These are phyloP conservation scores for Melipona quadrifasciata DNA, from an alignment of 1,140 invertebrate genomes.

Conservation along the genomic window DNA sequence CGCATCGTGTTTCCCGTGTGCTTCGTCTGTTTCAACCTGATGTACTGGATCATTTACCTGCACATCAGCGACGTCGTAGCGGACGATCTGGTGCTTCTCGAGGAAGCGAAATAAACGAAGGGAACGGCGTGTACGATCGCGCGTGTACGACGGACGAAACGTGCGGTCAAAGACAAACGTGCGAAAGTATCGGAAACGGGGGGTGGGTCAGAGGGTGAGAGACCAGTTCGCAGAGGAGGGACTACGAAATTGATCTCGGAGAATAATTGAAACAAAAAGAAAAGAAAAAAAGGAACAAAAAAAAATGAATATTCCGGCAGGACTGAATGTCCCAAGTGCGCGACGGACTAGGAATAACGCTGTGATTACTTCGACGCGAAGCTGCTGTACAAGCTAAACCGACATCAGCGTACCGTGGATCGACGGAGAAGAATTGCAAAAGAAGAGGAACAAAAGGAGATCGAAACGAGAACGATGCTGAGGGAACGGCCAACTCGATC, in stretches of 20 bases:
- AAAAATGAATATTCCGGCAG: slow-evolving; percentile 3
- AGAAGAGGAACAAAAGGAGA: slow-evolving; percentile 3
- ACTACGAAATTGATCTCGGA: background rate
- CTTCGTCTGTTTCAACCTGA: slow-evolving; percentile 98
- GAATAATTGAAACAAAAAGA: too few relatives aligned
- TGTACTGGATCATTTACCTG: slow-evolving; percentile 99
- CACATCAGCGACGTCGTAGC: slow-evolving; percentile 97
- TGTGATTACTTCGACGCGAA: slow-evolving; percentile 37
- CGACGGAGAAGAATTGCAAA: background rate
- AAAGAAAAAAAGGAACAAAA: background rate
- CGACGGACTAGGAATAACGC: slow-evolving; percentile 31
- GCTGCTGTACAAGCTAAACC: slow-evolving; percentile 13
- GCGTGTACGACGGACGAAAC: slow-evolving; percentile 9
- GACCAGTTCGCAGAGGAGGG: slow-evolving; percentile 2
- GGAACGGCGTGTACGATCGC: slow-evolving; percentile 31
- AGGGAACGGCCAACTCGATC: background rate
- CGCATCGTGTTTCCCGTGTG: slow-evolving; percentile 97
- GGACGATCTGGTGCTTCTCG: slow-evolving; percentile 93
- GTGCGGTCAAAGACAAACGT: slow-evolving; percentile 22
- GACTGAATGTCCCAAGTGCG: background rate
- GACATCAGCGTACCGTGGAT: background rate
- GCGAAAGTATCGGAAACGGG: slow-evolving; percentile 44
- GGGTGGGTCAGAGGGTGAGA: slow-evolving; percentile 20
- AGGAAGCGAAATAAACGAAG: slow-evolving; percentile 88
- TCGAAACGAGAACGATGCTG: background rate